Base-by-base conservation (phyloP, 2,797 vertebrate genomes). In the Danio choprae region DNA sequence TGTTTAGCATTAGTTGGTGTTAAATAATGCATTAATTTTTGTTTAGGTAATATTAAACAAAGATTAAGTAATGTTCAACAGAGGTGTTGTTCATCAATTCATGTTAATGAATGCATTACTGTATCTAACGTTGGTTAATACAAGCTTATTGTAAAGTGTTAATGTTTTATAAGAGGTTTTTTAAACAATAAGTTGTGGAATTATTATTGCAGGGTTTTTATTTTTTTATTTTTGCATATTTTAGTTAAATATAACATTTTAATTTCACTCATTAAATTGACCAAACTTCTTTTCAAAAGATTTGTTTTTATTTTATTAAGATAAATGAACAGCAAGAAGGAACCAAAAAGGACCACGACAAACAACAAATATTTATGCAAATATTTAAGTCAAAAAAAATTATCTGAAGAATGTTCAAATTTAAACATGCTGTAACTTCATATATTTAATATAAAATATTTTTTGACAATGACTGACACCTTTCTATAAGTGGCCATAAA, bases 301-400 rank as follows among this genome's bases (percentile, higher is more conserved):
- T 15, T 50, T 81, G n/a, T 58, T 51, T 16, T 56, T 56, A 87
- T 87, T 87, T 88, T 79, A 87, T 87, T 77, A 88, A 84, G 83
- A 87, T 71, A 83, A 83, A 80, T 81, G 74, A 88, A 82, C 74
- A 85, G 80, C 67, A 59, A 83, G 76, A 84, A 86, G 65, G 76
- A 79, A 84, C 58, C 78, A 46, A 86, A 74, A 74, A 77, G 44
- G 12, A 43, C 43, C 75, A 85, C 77, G 82, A 68, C 85, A 60
- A 50, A 58, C 76, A 82, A 87, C 77, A 74, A 63, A 36, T 18
- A 36, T 67, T 43, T 60, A 46, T 64, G 12, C 18, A 76, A 69
- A 64, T 48, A 70, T 13, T 50, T 16, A 79, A 80, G 62, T 55
- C 50, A 77, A 69, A 73, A 69, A 73, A 69, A 77, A 79, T 76